Conservation (phyloP, 2,888 invertebrate genomes). For the Acrobeloides nanus region DNA sequence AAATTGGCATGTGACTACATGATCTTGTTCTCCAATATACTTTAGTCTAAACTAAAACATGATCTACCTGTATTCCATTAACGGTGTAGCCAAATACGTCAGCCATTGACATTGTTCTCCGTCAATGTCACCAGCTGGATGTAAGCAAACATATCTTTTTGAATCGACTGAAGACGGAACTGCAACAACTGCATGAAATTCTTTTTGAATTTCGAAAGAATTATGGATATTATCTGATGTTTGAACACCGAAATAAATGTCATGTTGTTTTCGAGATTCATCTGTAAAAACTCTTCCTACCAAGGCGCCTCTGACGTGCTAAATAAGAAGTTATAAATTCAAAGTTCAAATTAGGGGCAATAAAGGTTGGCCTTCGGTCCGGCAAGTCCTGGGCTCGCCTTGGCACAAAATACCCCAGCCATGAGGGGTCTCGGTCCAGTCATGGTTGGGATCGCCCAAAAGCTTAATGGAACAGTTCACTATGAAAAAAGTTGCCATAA, state of each 20-base stretch:
- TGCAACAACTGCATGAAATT: constrained; percentile 20
- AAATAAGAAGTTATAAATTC: constrained; percentile 4
- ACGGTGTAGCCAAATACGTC: constrained; percentile 20
- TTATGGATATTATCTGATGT: no score
- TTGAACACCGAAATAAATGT: constrained; percentile 35
- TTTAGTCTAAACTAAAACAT: no score
- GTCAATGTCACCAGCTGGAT: constrained; percentile 34
- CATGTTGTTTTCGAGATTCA: constrained; percentile 18
- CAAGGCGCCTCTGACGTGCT: constrained; percentile 34
- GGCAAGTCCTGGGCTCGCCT: background rate
- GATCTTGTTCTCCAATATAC: no score
- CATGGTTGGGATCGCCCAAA: no score
- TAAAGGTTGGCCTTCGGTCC: background rate
- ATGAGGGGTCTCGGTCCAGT: no score
- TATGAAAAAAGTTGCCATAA: no score
- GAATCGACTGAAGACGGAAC: constrained; percentile 29
- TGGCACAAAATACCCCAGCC: no score
- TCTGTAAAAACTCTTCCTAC: constrained; percentile 32
- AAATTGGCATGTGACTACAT: no score
- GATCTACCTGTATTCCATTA: constrained; percentile 6
- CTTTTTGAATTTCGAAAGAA: constrained; percentile 1
- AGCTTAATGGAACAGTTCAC: no score
- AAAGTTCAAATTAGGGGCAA: background rate
- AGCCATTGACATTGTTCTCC: constrained; percentile 33
- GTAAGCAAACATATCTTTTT: constrained; percentile 36